Evolutionary conservation across 2,113 vertebrate species (phyloP), one percentile per base, ranked within the genome.

Genomic region (Hucho hucho): DNA sequence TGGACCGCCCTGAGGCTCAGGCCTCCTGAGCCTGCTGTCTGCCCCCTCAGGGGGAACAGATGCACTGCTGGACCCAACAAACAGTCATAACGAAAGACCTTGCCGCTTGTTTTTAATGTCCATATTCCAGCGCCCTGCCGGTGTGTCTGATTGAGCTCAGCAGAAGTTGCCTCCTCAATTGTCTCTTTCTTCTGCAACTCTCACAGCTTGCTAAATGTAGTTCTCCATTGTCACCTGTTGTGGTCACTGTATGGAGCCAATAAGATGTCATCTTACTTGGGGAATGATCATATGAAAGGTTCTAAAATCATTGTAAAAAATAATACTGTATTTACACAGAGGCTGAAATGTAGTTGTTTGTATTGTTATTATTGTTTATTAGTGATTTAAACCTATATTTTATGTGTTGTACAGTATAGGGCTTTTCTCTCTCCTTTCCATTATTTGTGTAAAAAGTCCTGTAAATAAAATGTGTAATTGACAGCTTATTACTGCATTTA

Each of bases 1-100:
- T 97, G 96, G 98, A 99, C 79, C 94, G 94, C n/a, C 93, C 96
- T 53, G 94, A 97, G 72, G 88, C 91, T 5, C 90, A 92, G 13
- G 90, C 88, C 0, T 87, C 91, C 82, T 97, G 91, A 92, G 74
- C 68, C 63, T 11, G 16, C 49, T 53, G 12, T 1, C 37, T 4
- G 24, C 70, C 76, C 75, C 73, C 64, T 61, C 14, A 28, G 9
- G 46, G 18, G n/a, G 32, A 64, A 29, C 16, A 63, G 61, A 24
- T 3, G 7, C 6, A 64, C 83, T 77, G 65, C 78, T 82, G 78
- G 24, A 70, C 25, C 79, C 84, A 79, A 81, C 72, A 84, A 82
- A 78, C 47, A 22, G 9, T 20, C 47, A 46, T 18, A 61, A 73
- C 70, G 68, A 47, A 79, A 79, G 74, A 75, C 32, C 78, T 70